phyloP scores from a whole-genome alignment of 1,140 invertebrate genomes.

The Idris sp. region DNA sequence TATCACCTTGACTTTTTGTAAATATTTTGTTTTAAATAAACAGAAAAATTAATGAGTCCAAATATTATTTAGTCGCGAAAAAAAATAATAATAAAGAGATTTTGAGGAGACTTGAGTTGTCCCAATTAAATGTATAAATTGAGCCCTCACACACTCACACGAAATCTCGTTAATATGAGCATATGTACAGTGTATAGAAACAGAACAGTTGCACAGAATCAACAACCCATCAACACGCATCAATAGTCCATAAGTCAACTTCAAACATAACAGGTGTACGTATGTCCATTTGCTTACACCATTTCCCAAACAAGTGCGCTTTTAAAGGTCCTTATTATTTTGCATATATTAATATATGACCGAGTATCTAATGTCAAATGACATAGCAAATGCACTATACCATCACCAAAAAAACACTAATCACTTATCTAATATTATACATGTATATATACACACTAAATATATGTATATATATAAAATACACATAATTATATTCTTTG shows the following conservation, averaged over 20 bases:
- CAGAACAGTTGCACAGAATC: slow-evolving; percentile 68
- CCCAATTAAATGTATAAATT: no score
- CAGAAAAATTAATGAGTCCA: no score
- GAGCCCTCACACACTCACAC: slow-evolving; percentile 20
- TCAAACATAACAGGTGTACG: slow-evolving; percentile 66
- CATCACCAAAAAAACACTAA: slow-evolving; percentile 77
- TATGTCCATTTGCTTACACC: slow-evolving; percentile 73
- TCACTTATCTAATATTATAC: slow-evolving; percentile 64
- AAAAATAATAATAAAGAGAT: no score
- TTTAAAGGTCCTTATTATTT: slow-evolving; percentile 39
- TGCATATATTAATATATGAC: no score
- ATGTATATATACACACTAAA: no score
- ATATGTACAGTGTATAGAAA: slow-evolving; percentile 66
- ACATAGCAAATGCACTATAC: slow-evolving; percentile 79
- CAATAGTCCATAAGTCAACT: slow-evolving; percentile 70
- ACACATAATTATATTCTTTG: slow-evolving; percentile 68
- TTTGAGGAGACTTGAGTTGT: no score
- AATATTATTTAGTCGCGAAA: no score
- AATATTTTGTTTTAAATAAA: no score
- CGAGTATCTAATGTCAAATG: slow-evolving; percentile 69
- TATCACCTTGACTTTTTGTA: no score
- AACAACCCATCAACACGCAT: slow-evolving; percentile 69
- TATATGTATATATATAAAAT: slow-evolving; percentile 67
- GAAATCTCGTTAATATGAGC: slow-evolving; percentile 54
- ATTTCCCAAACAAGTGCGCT: slow-evolving; percentile 62